Percentiles rank a stretch among this genome's conserved stretches.
Evolutionary conservation across 2,113 vertebrate species (phyloP).

Genomic region (Aegithalos caudatus): DNA sequence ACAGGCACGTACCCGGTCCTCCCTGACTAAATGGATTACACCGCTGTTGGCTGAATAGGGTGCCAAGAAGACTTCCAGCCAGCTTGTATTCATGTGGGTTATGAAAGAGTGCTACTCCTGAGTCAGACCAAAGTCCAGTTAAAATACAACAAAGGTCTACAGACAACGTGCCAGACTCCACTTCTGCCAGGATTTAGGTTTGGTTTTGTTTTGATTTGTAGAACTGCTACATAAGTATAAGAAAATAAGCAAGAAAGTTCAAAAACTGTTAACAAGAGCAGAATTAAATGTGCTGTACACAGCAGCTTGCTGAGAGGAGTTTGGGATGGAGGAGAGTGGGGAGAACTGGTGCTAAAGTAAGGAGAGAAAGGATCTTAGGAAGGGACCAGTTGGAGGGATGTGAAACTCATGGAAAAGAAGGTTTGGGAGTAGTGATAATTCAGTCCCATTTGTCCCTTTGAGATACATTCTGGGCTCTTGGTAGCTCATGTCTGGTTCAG

Average conservation of each 20-base stretch:
- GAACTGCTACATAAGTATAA: neutral
- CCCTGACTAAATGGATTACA: neutral
- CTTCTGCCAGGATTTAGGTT: neutral
- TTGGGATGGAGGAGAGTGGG: neutral
- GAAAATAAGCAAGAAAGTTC: neutral
- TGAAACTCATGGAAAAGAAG: neutral
- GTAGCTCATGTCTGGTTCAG: neutral
- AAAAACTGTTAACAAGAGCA: neutral
- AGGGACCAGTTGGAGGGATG: neutral
- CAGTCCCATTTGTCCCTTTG: neutral
- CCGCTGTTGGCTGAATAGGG: neutral
- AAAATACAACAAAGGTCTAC: neutral
- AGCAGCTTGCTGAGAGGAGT: neutral
- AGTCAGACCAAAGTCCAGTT: neutral
- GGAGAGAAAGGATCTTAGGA: neutral
- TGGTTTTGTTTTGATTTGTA: neutral
- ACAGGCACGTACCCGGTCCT: neutral
- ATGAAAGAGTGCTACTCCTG: neutral
- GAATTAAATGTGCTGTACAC: neutral
- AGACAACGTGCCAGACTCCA: neutral
- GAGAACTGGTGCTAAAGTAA: neutral
- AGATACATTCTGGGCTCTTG: neutral
- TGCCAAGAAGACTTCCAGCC: neutral
- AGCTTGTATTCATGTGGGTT: neutral
- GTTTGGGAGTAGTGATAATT: neutral